Evolutionary conservation across 1,140 invertebrate genomes (phyloP).

Genomic region (Cherax destructor): DNA sequence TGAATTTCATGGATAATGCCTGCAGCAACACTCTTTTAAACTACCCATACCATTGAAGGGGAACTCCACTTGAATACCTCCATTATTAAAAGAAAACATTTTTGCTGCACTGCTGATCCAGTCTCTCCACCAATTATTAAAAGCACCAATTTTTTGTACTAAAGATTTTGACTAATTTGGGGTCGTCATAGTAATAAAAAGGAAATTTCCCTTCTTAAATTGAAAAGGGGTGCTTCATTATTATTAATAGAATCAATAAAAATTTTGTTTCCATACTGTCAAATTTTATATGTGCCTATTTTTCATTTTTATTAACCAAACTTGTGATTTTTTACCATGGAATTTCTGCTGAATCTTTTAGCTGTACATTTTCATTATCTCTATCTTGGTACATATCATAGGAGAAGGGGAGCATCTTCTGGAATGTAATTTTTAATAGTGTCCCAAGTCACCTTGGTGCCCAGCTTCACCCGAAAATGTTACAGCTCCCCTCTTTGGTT

Average conservation of each 20-base stretch:
- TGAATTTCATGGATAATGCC: constrained; percentile 90
- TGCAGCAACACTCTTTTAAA: constrained; percentile 87
- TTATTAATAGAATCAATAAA: constrained; percentile 71
- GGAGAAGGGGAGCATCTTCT: constrained; percentile 42
- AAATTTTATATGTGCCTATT: constrained; percentile 65
- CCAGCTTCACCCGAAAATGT: constrained; percentile 87
- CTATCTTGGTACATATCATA: constrained; percentile 13
- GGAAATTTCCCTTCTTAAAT: constrained; percentile 75
- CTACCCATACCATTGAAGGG: constrained; percentile 88
- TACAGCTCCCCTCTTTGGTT: constrained; percentile 91
- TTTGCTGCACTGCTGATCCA: constrained; percentile 85
- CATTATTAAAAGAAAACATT: constrained; percentile 78
- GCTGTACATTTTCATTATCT: constrained; percentile 18
- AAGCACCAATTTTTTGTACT: constrained; percentile 77
- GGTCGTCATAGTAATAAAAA: constrained; percentile 80
- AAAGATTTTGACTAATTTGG: constrained; percentile 75
- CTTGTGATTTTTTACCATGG: constrained; percentile 76
- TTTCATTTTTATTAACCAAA: constrained; percentile 70
- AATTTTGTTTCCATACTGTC: constrained; percentile 72
- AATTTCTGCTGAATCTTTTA: neutral
- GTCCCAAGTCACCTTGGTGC: constrained; percentile 82
- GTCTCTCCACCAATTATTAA: constrained; percentile 92
- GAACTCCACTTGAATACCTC: constrained; percentile 82
- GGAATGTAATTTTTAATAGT: constrained; percentile 79
- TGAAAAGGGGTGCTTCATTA: constrained; percentile 66